Base-by-base conservation (phyloP, 2,888 invertebrate genomes). In the Dicyrtoma fusca region DNA sequence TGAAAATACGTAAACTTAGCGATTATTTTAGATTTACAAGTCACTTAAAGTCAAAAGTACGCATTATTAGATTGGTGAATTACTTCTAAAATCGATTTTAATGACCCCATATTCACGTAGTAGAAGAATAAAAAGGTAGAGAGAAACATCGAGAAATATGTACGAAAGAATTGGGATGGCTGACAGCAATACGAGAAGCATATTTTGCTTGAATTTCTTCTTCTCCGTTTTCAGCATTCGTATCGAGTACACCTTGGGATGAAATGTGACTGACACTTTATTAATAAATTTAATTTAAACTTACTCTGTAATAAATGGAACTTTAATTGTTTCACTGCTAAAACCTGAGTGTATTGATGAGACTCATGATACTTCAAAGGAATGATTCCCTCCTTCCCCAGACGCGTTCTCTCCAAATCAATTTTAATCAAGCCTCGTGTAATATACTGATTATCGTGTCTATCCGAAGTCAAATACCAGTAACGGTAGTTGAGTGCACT, bases 101-200 rank as follows among this genome's bases (percentile, higher is more conserved):
- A 83, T 70, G 6, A 80, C 84, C 76, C 84, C 86, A 76, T 87
- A 84, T 73, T 82, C 81, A 61, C 84, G 81, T 42, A 88, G 84
- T 61, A 85, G 83, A 66, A 82, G 82, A 65, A 95, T 83, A n/a
- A 94, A 85, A 90, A 92, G 92, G 82, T 88, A 93, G 0, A 95
- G 84, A 23, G 89, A 88, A 82, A 91, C 92, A 83, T 95, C 95
- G 1, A 89, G 87, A 21, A 88, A 83, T 82, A 95, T 89, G 81
- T 92, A 90, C 59, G 90, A 88, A 26, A 87, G 83, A 14, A 94
- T 85, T 82, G 94, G 92, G 72, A 92, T 84, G 0, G 89, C 87
- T 0, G 90, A 88, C 17, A 90, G 85, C 0, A 86, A 81, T 82
- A 93, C 86, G 76, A 91, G 88, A 17, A 86, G 82, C 0, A 85